Evolutionary conservation across 2,113 vertebrate species (phyloP), one percentile per base, ranked within the genome.

Genomic region (Archilochus colubris): DNA sequence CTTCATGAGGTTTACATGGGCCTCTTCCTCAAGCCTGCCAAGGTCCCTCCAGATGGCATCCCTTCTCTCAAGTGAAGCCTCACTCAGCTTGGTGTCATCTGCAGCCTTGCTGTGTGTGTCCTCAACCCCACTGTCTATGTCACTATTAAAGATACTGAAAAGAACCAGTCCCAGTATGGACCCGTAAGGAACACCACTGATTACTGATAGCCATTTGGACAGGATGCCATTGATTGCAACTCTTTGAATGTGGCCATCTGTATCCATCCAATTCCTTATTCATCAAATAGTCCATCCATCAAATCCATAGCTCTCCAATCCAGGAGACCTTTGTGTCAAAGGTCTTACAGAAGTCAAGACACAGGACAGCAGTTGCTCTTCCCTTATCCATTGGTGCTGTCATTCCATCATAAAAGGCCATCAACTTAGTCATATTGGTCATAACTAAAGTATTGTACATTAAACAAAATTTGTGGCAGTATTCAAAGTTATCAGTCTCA

Each of bases 121-220:
- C n/a, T 74, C n/a, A 9, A 10, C 48, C 50, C 20, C 59, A 11
- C 20, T n/a, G 28, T 46, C 19, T 55, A 4, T 84, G 50, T 48
- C 27, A 36, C 44, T 46, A n/a, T 44, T 59, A 33, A 74, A 43
- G 25, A 31, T 59, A 27, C 2, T 59, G 44, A 59, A 67, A 36
- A 46, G 44, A 23, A 27, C 17, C 0, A 0, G 36, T 59, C 46
- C 53, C 31, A 23, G 0, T 67, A 19, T 11, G 15, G 36, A 59
- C 61, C 27, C 17, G 10, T 67, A 31, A 59, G 38, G 53, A 18
- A 53, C 36, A 46, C 25, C 5, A 23, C 30, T 51, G 64, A 21
- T 51, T 58, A 44, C 36, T 36, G 21, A 58, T 44, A 23, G 68
- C 23, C 43, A 57, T 77, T 77, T 83, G 64, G 33, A 43, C 30